Conservation (phyloP, 2,888 invertebrate genomes). For the Diplolepis rosae region DNA sequence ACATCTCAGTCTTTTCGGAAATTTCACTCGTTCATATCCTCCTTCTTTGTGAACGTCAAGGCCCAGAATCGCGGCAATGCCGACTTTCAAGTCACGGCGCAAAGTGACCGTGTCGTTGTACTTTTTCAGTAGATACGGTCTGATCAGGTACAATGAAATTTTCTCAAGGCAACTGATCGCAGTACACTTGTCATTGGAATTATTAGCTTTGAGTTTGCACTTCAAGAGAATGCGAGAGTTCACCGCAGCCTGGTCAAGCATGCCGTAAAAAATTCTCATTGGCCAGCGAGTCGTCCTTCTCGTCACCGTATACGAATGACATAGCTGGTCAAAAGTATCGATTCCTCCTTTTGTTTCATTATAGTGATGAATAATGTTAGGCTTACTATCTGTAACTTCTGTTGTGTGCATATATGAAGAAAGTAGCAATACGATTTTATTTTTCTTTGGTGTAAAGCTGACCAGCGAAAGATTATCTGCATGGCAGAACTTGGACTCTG, state of each 20-base stretch:
- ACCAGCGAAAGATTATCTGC: slow-evolving; percentile 16
- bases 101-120: background rate
- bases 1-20: too few species aligned
- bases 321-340: background rate
- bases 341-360: background rate
- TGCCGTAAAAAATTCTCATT: slow-evolving; percentile 7
- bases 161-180: slow-evolving; percentile 21
- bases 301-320: slow-evolving; percentile 28
- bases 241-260: slow-evolving; percentile 8
- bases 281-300: slow-evolving; percentile 3
- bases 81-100: too few species aligned
- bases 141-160: slow-evolving; percentile 8
- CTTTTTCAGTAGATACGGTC: background rate
- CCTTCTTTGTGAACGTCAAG: background rate
- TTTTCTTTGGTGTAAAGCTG: slow-evolving; percentile 21
- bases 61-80: too few species aligned
- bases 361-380: slow-evolving; percentile 24
- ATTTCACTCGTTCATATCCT: background rate
- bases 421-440: slow-evolving; percentile 31
- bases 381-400: background rate
- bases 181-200: background rate
- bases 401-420: background rate
- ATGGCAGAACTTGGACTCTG: too few species aligned
- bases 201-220: background rate
- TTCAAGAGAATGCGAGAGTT: slow-evolving; percentile 9